phyloP scores from a whole-genome alignment of 2,113 vertebrate genomes.

The Acanthisitta chloris region DNA sequence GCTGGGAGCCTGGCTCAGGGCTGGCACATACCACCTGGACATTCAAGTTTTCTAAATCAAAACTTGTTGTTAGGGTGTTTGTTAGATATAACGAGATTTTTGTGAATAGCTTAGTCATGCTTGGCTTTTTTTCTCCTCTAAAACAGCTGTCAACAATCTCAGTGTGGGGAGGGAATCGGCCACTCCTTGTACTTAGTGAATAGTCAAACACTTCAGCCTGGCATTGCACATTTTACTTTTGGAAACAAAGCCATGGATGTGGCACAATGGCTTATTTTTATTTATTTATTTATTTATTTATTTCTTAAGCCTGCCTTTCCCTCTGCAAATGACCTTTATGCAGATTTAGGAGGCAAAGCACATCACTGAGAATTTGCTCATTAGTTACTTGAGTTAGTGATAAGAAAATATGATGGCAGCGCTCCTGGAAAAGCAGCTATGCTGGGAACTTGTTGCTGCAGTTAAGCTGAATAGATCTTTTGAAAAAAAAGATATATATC shows the following conservation, averaged over 20 bases:
- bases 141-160: constrained; percentile 20
- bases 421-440: constrained; percentile 19
- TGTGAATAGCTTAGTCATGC: constrained; percentile 18
- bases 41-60: not conserved
- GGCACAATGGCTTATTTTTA: not conserved
- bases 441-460: not conserved
- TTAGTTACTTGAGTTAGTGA: constrained; percentile 29
- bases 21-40: not conserved
- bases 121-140: not conserved
- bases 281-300: not conserved
- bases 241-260: not conserved
- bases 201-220: not conserved
- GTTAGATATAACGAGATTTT: not conserved
- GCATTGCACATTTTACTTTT: not conserved
- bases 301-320: not conserved
- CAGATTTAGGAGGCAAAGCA: constrained; percentile 13
- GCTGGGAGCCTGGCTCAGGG: not conserved
- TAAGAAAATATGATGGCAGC: constrained; percentile 18
- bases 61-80: not conserved
- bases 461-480: not conserved
- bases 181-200: not conserved
- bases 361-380: constrained; percentile 32
- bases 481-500: not conserved
- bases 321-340: constrained; percentile 42
- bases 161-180: not conserved